A percentile compares a stretch with the other conserved stretches of the same genome.
phyloP scores from a whole-genome alignment of 1,140 invertebrate genomes.

The Drosophila arizonae region DNA sequence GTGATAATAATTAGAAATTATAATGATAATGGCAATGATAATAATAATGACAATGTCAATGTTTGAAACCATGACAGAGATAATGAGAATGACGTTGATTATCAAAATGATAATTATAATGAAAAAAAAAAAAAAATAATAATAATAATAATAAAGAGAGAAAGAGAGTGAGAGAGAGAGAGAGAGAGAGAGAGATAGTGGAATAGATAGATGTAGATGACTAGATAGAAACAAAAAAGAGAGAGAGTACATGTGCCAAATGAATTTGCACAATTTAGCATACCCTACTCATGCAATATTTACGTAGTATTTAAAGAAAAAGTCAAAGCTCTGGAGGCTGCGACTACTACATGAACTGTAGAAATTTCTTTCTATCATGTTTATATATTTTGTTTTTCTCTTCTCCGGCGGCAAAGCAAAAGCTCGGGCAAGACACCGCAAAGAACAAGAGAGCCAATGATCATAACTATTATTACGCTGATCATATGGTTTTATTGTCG shows the following conservation, averaged over 20 bases:
- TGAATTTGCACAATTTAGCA: background rate
- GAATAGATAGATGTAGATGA: no score
- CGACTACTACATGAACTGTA: conserved; percentile 32
- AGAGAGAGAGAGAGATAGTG: background rate
- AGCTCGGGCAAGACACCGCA: background rate
- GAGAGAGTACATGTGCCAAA: background rate
- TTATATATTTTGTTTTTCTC: background rate
- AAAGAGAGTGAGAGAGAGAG: background rate
- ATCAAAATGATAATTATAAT: background rate
- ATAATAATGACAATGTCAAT: background rate
- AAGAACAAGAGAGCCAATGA: conserved; percentile 57
- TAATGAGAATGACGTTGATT: background rate
- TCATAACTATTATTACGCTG: conserved; percentile 78
- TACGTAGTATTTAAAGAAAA: conserved; percentile 33
- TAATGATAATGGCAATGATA: background rate
- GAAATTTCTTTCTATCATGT: conserved; percentile 41
- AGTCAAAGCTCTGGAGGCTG: conserved; percentile 38
- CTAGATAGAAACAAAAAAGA: background rate
- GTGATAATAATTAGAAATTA: background rate
- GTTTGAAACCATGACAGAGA: background rate
- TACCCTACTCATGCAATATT: background rate
- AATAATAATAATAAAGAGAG: no score
- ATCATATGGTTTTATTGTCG: conserved; percentile 80
- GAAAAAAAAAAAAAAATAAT: no score
- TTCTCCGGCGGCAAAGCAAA: conserved; percentile 3